Evolutionary conservation across 2,113 vertebrate genomes (phyloP).

Genomic region (Marcusenius ussheri): DNA sequence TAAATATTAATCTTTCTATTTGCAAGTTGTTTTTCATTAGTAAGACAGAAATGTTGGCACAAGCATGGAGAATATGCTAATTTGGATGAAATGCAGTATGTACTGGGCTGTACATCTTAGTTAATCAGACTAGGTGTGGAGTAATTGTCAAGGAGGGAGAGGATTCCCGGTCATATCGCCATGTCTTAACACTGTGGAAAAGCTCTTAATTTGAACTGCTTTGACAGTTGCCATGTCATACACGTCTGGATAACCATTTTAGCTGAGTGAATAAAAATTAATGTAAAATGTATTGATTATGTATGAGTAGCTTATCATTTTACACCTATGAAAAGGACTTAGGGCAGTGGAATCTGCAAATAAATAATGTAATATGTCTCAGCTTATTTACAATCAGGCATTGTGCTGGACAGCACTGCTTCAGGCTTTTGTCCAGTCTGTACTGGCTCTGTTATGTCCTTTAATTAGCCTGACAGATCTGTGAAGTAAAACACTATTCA

Average conservation of each 20-base stretch:
- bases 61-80: neutral
- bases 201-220: neutral
- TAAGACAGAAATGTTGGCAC: neutral
- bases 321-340: neutral
- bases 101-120: neutral
- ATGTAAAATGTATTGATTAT: slow-evolving; percentile 9
- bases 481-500: neutral
- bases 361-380: slow-evolving; percentile 6
- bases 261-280: neutral
- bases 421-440: neutral
- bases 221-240: neutral
- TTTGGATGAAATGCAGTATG: neutral
- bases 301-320: slow-evolving; percentile 1
- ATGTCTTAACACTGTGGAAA: neutral
- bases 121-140: neutral
- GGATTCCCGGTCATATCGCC: neutral
- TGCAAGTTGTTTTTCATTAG: neutral
- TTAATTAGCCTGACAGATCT: neutral
- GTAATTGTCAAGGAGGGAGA: neutral
- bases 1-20: neutral
- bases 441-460: neutral
- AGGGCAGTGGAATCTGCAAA: neutral
- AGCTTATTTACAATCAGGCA: neutral
- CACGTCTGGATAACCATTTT: neutral
- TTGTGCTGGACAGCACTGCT: neutral